Evolutionary conservation across 1,140 invertebrate species (phyloP).

Genomic region (Magallana ariakensis): DNA sequence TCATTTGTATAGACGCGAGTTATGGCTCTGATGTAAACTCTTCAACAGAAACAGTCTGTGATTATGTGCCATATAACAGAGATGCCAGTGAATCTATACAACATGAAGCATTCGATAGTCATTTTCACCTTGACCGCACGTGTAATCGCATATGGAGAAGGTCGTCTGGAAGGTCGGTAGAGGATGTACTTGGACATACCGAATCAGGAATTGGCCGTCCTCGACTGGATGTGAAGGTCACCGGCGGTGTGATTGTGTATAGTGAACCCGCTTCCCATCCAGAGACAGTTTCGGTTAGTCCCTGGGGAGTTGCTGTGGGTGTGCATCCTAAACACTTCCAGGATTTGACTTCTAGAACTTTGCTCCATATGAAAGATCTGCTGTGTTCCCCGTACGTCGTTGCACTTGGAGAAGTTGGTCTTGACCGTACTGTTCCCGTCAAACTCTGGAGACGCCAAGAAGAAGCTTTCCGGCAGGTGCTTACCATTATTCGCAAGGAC

Average conservation of each 20-base stretch:
- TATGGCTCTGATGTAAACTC: neutral
- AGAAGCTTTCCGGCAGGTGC: too few species aligned
- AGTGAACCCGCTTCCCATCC: neutral
- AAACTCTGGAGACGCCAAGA: neutral
- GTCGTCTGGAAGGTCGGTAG: neutral
- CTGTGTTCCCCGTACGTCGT: neutral
- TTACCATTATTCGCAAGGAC: too few species aligned
- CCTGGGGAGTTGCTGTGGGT: neutral
- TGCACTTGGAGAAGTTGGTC: neutral
- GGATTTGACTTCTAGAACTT: neutral
- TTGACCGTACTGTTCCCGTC: constrained; percentile 3
- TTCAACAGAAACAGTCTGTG: neutral
- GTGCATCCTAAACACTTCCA: constrained; percentile 13
- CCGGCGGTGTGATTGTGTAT: constrained; percentile 8
- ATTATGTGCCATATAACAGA: neutral
- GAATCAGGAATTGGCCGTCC: neutral
- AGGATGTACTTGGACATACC: neutral
- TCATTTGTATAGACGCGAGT: neutral
- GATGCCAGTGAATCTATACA: neutral
- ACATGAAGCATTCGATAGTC: constrained; percentile 26
- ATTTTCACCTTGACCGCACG: constrained; percentile 29
- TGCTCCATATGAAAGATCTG: neutral
- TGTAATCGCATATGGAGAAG: neutral
- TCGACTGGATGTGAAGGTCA: neutral
- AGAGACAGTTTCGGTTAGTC: neutral